Percentiles rank a stretch among this genome's conserved stretches.
These are phyloP conservation scores for Stenurella melanura DNA, from an alignment of 2,888 invertebrate genomes.

Conservation along the genomic window DNA sequence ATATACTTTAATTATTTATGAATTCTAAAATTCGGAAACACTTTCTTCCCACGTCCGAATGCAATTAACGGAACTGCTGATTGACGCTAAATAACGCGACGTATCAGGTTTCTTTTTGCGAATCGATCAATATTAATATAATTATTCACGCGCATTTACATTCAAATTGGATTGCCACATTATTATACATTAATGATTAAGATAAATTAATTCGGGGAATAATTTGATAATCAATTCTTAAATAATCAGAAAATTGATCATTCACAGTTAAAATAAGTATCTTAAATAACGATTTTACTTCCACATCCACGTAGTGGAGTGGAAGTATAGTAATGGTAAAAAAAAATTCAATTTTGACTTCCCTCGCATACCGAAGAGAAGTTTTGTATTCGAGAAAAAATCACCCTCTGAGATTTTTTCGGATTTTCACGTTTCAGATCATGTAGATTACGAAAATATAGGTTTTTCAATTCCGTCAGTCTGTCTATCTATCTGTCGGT, in stretches of 20 bases:
- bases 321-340: too few species aligned
- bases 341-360: too few species aligned
- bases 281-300: too few species aligned
- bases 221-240: background rate
- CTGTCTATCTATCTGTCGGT: too few species aligned
- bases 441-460: too few species aligned
- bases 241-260: background rate
- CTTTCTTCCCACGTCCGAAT: constrained; percentile 25
- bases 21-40: constrained; percentile 36
- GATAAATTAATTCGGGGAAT: background rate
- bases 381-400: too few species aligned
- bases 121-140: background rate
- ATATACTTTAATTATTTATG: constrained; percentile 24
- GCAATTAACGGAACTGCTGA: background rate
- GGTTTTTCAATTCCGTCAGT: too few species aligned
- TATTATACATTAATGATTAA: background rate
- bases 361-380: too few species aligned
- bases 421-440: too few species aligned
- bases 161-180: background rate
- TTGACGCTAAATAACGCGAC: background rate
- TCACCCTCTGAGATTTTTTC: too few species aligned
- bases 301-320: too few species aligned
- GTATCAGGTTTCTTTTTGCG: background rate
- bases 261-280: too few species aligned
- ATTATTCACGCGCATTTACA: background rate